Evolutionary conservation across 2,113 vertebrate genomes (phyloP), one percentile per base, ranked within the genome.

Genomic region (Columbina picui): DNA sequence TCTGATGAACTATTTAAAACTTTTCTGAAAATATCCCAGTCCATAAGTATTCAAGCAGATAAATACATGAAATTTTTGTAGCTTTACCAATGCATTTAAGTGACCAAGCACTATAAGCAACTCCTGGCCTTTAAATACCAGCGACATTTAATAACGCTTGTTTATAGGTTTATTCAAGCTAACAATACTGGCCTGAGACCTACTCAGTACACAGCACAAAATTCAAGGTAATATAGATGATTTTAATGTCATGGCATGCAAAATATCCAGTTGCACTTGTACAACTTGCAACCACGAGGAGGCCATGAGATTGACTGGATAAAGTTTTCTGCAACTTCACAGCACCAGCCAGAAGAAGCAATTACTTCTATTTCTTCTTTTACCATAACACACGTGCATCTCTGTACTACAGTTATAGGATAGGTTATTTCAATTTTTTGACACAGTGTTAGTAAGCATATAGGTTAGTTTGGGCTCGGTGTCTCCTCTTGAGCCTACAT

Each of bases 351-450:
- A 47, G 55, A 91, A 93, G 93, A 93, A 92, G 85, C 71, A 94
- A 91, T 96, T 87, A 89, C 73, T 90, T 45, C 82, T 27, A 47
- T 74, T 95, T 76, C 71, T 91, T 87, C 71, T 60, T 83, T 69
- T 52, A 80, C 85, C 87, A 52, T 74, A 55, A 41, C 25, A 65
- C 41, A 10, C 63, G 91, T 49, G 65, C 39, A 89, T 92, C 87
- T 94, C 73, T 73, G 69, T 25, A 77, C 70, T 16, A 61, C 9
- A 8, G 39, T 10, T 76, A 36, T 18, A 38, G 4, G 56, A n/a
- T 8, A 55, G 67, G 80, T 55, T 16, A 75, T 3, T 49, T 32
- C 32, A 12, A 65, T 38, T 89, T 64, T 84, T 68, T 23, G 45
- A 50, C 53, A 68, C 61, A 57, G 43, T 21, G 45, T 65, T 47